Percentiles rank a stretch among this genome's conserved stretches.
phyloP scores from a whole-genome alignment of 30 jellyfish, hydroid and myxozoan genomes.

The Turritopsis rubra region DNA sequence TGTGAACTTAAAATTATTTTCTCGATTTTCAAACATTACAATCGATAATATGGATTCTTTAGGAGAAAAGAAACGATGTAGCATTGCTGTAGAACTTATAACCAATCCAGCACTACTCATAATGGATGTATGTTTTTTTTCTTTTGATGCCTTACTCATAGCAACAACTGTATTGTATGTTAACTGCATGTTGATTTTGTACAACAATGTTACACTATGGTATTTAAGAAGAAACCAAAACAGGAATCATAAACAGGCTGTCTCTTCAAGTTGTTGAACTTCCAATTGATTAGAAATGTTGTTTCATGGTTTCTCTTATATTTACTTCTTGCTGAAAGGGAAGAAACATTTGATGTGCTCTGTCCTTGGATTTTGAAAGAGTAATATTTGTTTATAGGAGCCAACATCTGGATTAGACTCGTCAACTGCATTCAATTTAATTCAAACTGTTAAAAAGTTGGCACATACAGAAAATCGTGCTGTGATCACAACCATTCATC shows the following conservation, averaged over 20 bases:
- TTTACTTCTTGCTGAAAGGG: too few species aligned
- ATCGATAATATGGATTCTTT: not conserved
- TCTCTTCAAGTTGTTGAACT: too few species aligned
- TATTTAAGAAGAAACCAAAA: too few species aligned
- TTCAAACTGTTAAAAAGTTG: slow-evolving; percentile 27
- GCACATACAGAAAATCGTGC: slow-evolving; percentile 42
- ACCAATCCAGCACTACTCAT: slow-evolving; percentile 46
- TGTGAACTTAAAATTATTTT: not conserved
- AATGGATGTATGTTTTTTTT: slow-evolving; percentile 45
- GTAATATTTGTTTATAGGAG: slow-evolving; percentile 28
- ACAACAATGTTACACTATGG: too few species aligned
- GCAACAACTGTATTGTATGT: not conserved
- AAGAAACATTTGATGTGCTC: too few species aligned
- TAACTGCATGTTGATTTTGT: not conserved
- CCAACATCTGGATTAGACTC: slow-evolving; percentile 66
- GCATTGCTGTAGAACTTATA: slow-evolving; percentile 58
- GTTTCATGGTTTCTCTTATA: too few species aligned
- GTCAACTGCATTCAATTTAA: slow-evolving; percentile 40
- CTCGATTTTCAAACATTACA: not conserved
- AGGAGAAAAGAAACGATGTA: slow-evolving; percentile 61
- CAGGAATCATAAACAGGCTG: too few species aligned
- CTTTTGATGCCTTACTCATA: not conserved
- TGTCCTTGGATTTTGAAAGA: too few species aligned
- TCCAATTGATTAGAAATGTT: too few species aligned
- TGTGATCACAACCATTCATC: slow-evolving; percentile 42